phyloP scores from a whole-genome alignment of 2,113 vertebrate species.

The Oncorhynchus nerka region DNA sequence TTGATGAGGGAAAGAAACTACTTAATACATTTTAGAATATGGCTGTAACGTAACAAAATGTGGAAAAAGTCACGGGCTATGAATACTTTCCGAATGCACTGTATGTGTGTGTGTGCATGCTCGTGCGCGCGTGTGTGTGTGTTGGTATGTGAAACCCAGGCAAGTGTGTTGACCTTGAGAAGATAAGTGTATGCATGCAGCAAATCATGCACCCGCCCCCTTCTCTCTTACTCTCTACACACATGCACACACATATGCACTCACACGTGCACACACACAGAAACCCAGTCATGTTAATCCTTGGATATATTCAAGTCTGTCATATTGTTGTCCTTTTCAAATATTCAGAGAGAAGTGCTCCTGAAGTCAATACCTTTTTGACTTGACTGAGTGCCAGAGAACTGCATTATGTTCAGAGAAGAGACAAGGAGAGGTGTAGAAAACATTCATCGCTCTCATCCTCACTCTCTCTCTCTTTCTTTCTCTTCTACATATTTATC shows the following conservation, averaged over 20 bases:
- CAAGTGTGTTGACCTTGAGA: constrained; percentile 49
- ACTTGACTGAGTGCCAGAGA: constrained; percentile 47
- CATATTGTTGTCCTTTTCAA: constrained; percentile 6
- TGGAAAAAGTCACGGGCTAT: too few species aligned
- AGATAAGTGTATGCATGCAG: constrained; percentile 36
- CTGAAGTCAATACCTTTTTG: constrained; percentile 39
- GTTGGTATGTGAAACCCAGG: background rate
- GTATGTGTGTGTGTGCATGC: background rate
- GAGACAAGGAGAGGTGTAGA: constrained; percentile 40
- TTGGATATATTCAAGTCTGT: constrained; percentile 15
- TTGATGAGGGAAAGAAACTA: too few species aligned
- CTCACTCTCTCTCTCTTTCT: constrained; percentile 47
- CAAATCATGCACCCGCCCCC: background rate
- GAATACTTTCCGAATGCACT: too few species aligned
- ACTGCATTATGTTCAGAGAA: constrained; percentile 52
- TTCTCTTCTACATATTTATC: background rate
- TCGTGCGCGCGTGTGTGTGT: background rate
- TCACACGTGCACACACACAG: constrained; percentile 23
- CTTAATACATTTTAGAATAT: too few species aligned
- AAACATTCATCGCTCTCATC: constrained; percentile 21
- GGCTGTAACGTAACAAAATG: too few species aligned
- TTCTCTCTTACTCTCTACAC: background rate
- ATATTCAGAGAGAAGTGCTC: constrained; percentile 34
- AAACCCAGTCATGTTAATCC: background rate
- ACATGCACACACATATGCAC: background rate